Evolutionary conservation across 1,140 invertebrate genomes (phyloP), one percentile per base, ranked within the genome.

Genomic region (Papilio machaon): DNA sequence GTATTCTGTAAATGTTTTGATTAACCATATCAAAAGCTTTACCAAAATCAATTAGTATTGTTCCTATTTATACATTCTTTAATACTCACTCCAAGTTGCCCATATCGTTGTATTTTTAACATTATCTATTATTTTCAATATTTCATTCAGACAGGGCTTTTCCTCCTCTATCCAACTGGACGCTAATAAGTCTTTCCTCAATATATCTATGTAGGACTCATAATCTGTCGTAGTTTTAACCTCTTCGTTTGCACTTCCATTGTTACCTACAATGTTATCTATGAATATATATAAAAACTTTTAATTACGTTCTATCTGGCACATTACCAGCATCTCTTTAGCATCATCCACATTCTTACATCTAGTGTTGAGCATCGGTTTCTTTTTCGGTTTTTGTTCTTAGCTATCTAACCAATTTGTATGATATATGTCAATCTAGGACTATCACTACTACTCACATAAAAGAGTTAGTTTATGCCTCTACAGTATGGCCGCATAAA

Each of bases 51-150:
- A 35, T 35, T n/a, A 60, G 13, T 6, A 60, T n/a, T n/a, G 3
- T 60, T 7, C 6, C 58, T 30, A 64, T 19, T 64, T 64, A 15
- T 30, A 64, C 17, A 2, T 19, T 74, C 11, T 7, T n/a, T 15
- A 47, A 6, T 38, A 84, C 83, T 82, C 19, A 84, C 83, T 84
- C 83, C 83, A 84, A 15, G 80, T 84, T 46, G 83, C 83, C 83
- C 83, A 84, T 30, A 82, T 46, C 13, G 83, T 84, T 0, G 80
- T 79, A 75, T 84, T 84, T 58, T 82, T 79, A 11, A 82, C 83
- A 82, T 82, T 84, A 1, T 73, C 47, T 13, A 84, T 80, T 19
- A 80, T 79, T 60, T 76, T n/a, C 3, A 82, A 19, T 19, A 82
- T 75, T 38, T 81, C 79, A 1, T 80, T 30, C 11, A 54, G 46